Percentiles rank a stretch among this genome's conserved stretches.
phyloP scores from a whole-genome alignment of 2,797 vertebrate genomes.

The Parauchenoglanis punctatus region DNA sequence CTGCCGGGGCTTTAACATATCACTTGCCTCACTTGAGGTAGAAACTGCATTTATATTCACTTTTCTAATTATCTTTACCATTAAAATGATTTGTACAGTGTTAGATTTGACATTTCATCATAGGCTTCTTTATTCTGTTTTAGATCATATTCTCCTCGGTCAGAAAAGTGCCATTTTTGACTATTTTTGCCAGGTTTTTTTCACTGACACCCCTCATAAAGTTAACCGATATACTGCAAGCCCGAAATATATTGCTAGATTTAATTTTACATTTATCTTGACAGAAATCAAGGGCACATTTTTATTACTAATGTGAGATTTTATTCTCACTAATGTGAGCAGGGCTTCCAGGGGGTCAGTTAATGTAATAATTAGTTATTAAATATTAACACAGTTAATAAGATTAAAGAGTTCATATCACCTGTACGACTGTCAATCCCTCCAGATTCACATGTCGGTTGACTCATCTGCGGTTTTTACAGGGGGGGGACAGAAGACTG shows the following conservation, averaged over 20 bases:
- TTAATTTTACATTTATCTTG: neutral
- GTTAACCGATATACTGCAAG: neutral
- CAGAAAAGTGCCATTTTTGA: neutral
- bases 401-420: neutral
- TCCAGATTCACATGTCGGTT: neutral
- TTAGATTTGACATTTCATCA: neutral
- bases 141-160: neutral
- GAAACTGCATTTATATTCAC: neutral
- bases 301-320: neutral
- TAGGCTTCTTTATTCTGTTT: neutral
- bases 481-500: neutral
- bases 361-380: neutral
- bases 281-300: neutral
- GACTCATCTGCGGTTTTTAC: neutral
- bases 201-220: neutral
- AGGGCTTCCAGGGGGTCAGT: neutral
- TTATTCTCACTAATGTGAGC: neutral
- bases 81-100: neutral
- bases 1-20: neutral
- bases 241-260: neutral
- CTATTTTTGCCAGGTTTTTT: neutral
- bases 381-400: no score
- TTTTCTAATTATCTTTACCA: neutral
- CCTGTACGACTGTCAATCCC: neutral
- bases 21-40: neutral